Conservation (phyloP, 2,888 invertebrate genomes). For the Drosophila macrospina region DNA sequence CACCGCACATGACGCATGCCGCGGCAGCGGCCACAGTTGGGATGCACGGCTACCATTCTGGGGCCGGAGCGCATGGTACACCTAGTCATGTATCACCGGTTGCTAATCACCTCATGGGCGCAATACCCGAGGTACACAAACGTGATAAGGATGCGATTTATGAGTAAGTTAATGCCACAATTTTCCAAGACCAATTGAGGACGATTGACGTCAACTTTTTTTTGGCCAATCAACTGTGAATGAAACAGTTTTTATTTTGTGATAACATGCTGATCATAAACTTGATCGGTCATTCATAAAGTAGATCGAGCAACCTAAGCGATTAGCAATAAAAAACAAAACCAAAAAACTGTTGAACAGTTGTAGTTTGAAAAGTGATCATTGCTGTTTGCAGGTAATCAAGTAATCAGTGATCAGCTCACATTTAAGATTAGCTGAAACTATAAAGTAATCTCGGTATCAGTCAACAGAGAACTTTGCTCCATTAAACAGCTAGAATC, state of each 20-base stretch:
- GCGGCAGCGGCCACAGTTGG: conserved; percentile 87
- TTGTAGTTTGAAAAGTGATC: conserved; percentile 11
- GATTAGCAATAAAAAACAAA: conserved; percentile 18
- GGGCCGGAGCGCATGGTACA: conserved; percentile 86
- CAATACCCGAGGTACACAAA: conserved; percentile 96
- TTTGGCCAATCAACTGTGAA: conserved; percentile 8
- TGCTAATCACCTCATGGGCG: conserved; percentile 94
- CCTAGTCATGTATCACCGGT: conserved; percentile 93
- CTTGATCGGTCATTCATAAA: conserved; percentile 43
- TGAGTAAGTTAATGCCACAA: conserved; percentile 90
- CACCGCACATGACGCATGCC: conserved; percentile 92
- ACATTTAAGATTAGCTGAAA: neutral
- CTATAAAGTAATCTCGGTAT: neutral
- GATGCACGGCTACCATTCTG: conserved; percentile 88
- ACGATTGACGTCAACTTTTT: conserved; percentile 10
- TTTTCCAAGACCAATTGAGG: conserved; percentile 5
- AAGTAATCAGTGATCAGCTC: conserved; percentile 6
- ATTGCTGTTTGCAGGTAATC: neutral
- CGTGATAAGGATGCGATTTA: conserved; percentile 99
- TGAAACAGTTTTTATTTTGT: conserved; percentile 31
- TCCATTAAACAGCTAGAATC: neutral
- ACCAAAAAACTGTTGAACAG: neutral
- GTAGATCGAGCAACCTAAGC: conserved; percentile 20
- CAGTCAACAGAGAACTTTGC: neutral
- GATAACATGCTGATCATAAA: conserved; percentile 53